Base-by-base conservation (phyloP, 2,888 invertebrate genomes). In the Phalera bucephala region DNA sequence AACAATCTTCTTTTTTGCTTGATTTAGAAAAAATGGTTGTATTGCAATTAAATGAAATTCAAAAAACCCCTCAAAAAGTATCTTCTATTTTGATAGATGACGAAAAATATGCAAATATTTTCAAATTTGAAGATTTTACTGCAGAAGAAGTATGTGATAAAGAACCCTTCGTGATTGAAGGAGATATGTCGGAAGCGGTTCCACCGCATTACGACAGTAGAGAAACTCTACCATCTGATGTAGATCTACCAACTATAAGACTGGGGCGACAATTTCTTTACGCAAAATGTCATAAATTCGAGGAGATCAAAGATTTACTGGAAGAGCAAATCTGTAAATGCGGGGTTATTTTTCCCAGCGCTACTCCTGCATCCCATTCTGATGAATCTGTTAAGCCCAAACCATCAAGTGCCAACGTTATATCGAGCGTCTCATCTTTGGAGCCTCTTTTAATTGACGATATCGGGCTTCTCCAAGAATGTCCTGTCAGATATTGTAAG, bases 1-100 rank as follows among this genome's bases (percentile, higher is more conserved):
- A 89, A 56, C 89, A 89, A 63, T 57, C 79, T 9, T 70, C 75
- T 1, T 89, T 89, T 60, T 64, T 89, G 32, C 57, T 89, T 22
- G 78, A 89, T 49, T 70, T 89, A 31, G 79, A 89, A 63, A 84
- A 80, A 59, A 67, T 89, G 74, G 72, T 88, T 12, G 65, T 86
- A 15, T 63, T 89, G 34, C 89, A 89, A 52, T 47, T 89, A 30
- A 82, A 82, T 50, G 87, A 89, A 68, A 73, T 89, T 11, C 67
- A 75, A 52, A 82, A 75, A 52, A 41, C 53, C n/a, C 80, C 80
- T 3, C 34, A 52, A 26, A 48, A 50, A 2, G 40, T 35, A 14
- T 31, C 66, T 13, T 58, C 74, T 20, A 72, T 86, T 42, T 59
- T 89, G 38, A 26, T 80, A 23, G 67, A 80, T 10, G 59, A 66